These are phyloP conservation scores for Onthophagus taurus DNA, from an alignment of 1,140 invertebrate genomes.

Conservation along the genomic window DNA sequence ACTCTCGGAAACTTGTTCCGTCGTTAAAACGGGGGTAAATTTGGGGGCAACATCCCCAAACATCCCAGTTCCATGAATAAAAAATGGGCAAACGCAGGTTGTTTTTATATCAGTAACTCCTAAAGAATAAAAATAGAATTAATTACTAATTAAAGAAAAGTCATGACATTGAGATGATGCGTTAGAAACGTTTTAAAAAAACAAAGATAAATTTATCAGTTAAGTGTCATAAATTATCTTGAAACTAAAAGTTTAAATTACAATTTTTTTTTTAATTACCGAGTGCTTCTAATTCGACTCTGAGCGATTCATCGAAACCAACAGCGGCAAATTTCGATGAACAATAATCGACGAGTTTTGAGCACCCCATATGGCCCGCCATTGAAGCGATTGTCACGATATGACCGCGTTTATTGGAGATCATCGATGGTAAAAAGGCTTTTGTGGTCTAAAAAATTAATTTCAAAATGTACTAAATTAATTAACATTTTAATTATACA, in stretches of 20 bases:
- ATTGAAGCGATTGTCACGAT: conserved; percentile 92
- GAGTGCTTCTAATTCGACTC: conserved; percentile 58
- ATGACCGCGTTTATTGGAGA: conserved; percentile 78
- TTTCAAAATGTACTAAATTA: background rate
- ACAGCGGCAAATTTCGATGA: conserved; percentile 89
- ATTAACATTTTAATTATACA: background rate
- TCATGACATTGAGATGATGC: background rate
- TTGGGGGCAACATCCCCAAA: conserved; percentile 80
- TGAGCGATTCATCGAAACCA: conserved; percentile 83
- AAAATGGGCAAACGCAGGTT: conserved; percentile 88
- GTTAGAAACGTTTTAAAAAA: background rate
- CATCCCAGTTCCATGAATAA: conserved; percentile 88
- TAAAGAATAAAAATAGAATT: conserved; percentile 23
- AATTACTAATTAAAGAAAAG: conserved; percentile 13
- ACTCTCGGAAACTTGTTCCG: conserved; percentile 77
- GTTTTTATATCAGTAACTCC: conserved; percentile 70
- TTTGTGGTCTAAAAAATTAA: conserved; percentile 50
- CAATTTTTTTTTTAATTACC: conserved; percentile 16
- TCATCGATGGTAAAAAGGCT: conserved; percentile 78
- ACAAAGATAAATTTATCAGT: background rate
- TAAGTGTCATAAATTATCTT: background rate
- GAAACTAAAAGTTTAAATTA: background rate
- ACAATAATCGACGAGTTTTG: conserved; percentile 89
- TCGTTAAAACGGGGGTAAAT: conserved; percentile 71
- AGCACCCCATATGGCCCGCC: conserved; percentile 74